These are phyloP conservation scores for Limenitis camilla DNA, from an alignment of 2,888 invertebrate species.

Conservation along the genomic window DNA sequence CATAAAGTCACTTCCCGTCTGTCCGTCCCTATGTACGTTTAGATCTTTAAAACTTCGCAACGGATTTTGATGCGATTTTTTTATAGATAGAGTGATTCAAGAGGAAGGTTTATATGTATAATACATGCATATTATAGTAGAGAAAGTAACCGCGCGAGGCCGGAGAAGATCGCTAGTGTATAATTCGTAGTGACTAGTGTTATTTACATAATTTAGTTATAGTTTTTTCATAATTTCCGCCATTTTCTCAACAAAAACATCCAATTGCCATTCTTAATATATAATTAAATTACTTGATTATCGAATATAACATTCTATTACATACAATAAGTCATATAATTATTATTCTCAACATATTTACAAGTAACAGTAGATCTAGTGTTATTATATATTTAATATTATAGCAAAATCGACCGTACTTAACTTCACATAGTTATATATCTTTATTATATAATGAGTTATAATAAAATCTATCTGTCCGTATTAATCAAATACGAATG, in stretches of 20 bases:
- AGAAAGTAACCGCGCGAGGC: no score
- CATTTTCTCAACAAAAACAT: constrained; percentile 28
- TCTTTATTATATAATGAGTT: not conserved
- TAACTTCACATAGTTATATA: not conserved
- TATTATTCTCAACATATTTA: constrained; percentile 58
- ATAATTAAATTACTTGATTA: not conserved
- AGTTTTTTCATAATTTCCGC: not conserved
- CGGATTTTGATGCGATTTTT: no score
- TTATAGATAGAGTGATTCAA: no score
- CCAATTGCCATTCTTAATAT: constrained; percentile 40
- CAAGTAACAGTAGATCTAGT: constrained; percentile 22
- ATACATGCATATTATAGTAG: no score
- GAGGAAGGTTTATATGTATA: no score
- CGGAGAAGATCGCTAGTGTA: no score
- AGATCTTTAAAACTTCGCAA: no score
- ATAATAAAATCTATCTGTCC: not conserved
- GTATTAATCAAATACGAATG: constrained; percentile 7
- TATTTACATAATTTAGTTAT: no score
- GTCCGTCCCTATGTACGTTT: no score
- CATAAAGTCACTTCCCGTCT: no score
- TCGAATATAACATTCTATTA: constrained; percentile 41
- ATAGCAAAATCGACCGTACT: constrained; percentile 1
- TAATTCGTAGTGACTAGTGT: no score
- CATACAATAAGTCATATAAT: constrained; percentile 29
- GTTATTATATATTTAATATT: constrained; percentile 1